Percentiles rank a stretch among this genome's conserved stretches.
phyloP scores from a whole-genome alignment of 2,888 invertebrate genomes.

The Drosophila mettleri region DNA sequence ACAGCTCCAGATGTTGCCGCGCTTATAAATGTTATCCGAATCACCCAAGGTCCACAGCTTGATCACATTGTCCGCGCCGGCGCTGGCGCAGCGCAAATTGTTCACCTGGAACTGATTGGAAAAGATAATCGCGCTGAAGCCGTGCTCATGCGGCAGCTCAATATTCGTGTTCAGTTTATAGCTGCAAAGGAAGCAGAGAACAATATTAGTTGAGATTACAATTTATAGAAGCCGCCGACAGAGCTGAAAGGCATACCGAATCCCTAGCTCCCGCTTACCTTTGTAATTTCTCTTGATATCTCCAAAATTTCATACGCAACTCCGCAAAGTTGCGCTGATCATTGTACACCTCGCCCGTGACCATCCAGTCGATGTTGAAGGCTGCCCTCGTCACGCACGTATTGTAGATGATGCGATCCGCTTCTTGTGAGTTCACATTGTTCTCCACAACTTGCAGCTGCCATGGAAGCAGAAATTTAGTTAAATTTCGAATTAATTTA shows the following conservation, averaged over 20 bases:
- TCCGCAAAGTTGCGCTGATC: slow-evolving; percentile 87
- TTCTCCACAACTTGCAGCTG: slow-evolving; percentile 90
- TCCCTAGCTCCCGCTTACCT: too few species aligned
- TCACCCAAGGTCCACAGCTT: slow-evolving; percentile 89
- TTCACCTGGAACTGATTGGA: slow-evolving; percentile 86
- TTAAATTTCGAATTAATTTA: background rate
- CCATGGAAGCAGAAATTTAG: background rate
- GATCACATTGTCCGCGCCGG: slow-evolving; percentile 89
- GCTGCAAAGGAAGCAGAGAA: slow-evolving; percentile 83
- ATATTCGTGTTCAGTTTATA: slow-evolving; percentile 90
- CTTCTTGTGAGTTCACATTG: slow-evolving; percentile 89
- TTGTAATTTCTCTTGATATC: slow-evolving; percentile 87
- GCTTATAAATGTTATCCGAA: slow-evolving; percentile 86
- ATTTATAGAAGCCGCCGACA: too few species aligned
- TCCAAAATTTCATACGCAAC: slow-evolving; percentile 91
- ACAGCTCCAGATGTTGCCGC: slow-evolving; percentile 88
- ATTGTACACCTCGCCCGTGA: slow-evolving; percentile 88
- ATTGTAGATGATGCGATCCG: slow-evolving; percentile 87
- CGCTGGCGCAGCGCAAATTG: slow-evolving; percentile 87
- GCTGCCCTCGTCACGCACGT: slow-evolving; percentile 89
- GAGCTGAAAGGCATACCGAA: too few species aligned
- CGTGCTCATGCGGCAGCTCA: slow-evolving; percentile 89
- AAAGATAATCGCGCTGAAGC: slow-evolving; percentile 87
- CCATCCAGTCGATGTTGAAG: slow-evolving; percentile 90
- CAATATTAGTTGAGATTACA: background rate